Evolutionary conservation across 2,888 invertebrate species (phyloP).

Genomic region (Hypsopygia costalis): DNA sequence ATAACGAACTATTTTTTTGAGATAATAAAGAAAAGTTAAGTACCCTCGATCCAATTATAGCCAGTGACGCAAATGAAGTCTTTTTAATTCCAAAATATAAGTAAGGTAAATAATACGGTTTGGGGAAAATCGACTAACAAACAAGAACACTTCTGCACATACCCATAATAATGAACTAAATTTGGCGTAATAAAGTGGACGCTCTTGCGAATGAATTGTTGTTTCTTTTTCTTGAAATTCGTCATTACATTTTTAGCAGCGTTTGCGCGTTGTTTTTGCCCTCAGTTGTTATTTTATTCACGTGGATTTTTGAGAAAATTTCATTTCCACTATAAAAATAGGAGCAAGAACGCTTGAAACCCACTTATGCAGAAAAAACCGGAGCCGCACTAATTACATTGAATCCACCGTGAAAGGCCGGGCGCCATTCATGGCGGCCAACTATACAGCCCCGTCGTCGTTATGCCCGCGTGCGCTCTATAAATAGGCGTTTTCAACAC

Average conservation of each 20-base stretch:
- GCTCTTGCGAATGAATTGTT: not conserved
- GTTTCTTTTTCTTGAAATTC: slow-evolving; percentile 8
- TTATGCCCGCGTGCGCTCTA: slow-evolving; percentile 29
- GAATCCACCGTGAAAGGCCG: slow-evolving; percentile 60
- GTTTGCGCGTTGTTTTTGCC: slow-evolving; percentile 5
- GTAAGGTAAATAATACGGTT: slow-evolving; percentile 9
- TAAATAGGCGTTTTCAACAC: slow-evolving; percentile 31
- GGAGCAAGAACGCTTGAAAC: slow-evolving; percentile 51
- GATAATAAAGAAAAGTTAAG: too few species aligned
- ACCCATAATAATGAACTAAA: slow-evolving; percentile 4
- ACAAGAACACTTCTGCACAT: slow-evolving; percentile 7
- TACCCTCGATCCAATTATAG: slow-evolving; percentile 4
- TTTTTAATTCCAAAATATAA: slow-evolving; percentile 6
- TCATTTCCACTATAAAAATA: slow-evolving; percentile 27
- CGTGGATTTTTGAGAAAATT: slow-evolving; percentile 24
- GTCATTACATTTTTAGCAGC: slow-evolving; percentile 14
- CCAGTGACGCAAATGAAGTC: slow-evolving; percentile 6
- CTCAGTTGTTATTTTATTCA: slow-evolving; percentile 23
- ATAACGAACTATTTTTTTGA: too few species aligned
- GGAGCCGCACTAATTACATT: slow-evolving; percentile 68
- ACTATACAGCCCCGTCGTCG: slow-evolving; percentile 38
- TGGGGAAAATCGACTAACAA: slow-evolving; percentile 5
- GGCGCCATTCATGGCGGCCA: slow-evolving; percentile 50
- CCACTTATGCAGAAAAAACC: slow-evolving; percentile 62
- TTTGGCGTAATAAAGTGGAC: slow-evolving; percentile 4